Base-by-base conservation (phyloP, 2,797 vertebrate species). In the Xerus rutilus region DNA sequence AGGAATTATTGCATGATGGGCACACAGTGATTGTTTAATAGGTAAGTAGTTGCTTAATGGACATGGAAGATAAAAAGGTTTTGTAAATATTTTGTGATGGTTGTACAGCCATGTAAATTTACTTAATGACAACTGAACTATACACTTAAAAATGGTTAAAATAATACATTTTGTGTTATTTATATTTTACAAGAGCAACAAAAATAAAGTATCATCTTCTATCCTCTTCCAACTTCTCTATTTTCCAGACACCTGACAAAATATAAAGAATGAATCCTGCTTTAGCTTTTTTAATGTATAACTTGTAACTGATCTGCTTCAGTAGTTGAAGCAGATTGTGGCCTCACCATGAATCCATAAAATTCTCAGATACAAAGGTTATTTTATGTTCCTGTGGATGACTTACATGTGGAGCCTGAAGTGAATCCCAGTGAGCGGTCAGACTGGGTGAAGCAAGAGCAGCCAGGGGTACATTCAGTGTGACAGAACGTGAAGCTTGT, bases 401-500 rank as follows among this genome's bases (percentile, higher is more conserved):
- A n/a, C 25, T 54, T 72, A 39, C 8, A 32, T 2, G 17, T 15
- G 14, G 39, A 70, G 0, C 1, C 35, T 84, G 12, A 25, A 77
- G 23, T 32, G 43, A 25, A 21, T 90, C 5, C 3, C 21, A 72
- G n/a, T 21, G n/a, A 78, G 18, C 25, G 12, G 1, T 84, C 45
- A 78, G 18, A 20, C 3, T 25, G 18, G 18, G 49, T 30, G 15
- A 12, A 57, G 54, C 25, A 5, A 20, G 70, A 59, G 25, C 28
- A 62, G 7, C 12, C 54, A 99, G 99, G 17, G 99, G 99, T 93
- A 99, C 99, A 73, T 99, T 99, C 92, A 99, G 99, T 91, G 99
- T 99, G 0, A 99, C 97, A 99, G 62, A 99, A 99, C 62, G 99
- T 99, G 96, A 99, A 99, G 92, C 99, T 99, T 91, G 99, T 99